phyloP scores from a whole-genome alignment of 2,113 vertebrate genomes.

The Argyrosomus japonicus region DNA sequence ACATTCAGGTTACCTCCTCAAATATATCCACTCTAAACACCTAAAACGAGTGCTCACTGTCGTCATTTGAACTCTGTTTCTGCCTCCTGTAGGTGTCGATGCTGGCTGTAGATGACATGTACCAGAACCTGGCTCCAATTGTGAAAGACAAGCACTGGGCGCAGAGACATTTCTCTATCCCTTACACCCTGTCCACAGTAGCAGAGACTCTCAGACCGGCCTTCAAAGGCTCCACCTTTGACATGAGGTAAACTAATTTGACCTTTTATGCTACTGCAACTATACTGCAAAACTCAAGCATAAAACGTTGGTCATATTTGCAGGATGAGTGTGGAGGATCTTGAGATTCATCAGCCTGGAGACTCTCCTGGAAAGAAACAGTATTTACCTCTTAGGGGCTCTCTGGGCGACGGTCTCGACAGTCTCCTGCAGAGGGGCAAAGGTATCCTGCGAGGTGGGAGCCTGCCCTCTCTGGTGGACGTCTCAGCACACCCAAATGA shows the following conservation, averaged over 20 bases:
- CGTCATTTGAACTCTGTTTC: neutral
- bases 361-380: conserved; percentile 33
- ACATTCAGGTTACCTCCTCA: conserved; percentile 85
- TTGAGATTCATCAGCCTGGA: conserved; percentile 62
- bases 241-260: conserved; percentile 82
- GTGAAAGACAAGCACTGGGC: conserved; percentile 90
- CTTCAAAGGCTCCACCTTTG: conserved; percentile 90
- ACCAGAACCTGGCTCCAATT: conserved; percentile 86
- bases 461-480: conserved; percentile 63
- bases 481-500: conserved; percentile 7
- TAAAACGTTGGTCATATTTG: conserved; percentile 1
- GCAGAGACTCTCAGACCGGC: conserved; percentile 82
- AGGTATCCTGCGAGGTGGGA: conserved; percentile 47
- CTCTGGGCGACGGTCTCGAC: conserved; percentile 28
- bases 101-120: conserved; percentile 92
- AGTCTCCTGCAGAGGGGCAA: conserved; percentile 41
- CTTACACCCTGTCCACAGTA: conserved; percentile 84
- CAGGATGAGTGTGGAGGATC: conserved; percentile 77
- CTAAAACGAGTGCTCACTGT: neutral
- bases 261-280: neutral
- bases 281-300: neutral
- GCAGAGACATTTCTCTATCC: conserved; percentile 81
- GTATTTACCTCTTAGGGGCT: conserved; percentile 34
- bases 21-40: neutral
- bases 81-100: conserved; percentile 86